Conservation (phyloP, 37 sponge, comb jelly and placozoan genomes). For the Lycopodina hypogea region DNA sequence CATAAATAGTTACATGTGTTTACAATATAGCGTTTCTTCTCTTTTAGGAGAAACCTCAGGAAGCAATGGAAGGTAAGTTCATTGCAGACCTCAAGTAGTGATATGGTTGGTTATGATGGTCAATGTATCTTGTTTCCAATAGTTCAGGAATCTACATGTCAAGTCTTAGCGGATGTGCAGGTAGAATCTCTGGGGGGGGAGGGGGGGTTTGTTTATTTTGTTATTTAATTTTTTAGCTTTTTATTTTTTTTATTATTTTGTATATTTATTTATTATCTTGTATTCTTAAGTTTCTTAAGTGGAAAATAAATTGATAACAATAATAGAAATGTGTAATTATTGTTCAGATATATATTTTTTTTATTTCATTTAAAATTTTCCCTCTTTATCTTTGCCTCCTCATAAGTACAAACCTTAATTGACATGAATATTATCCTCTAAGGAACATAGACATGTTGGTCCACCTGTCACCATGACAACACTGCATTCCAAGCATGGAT, state of each 20-base stretch:
- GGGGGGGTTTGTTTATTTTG: too few relatives aligned
- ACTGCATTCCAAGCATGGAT: conserved; percentile 27
- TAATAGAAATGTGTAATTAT: too few relatives aligned
- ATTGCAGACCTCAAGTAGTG: background rate
- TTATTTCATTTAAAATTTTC: too few relatives aligned
- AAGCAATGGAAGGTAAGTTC: conserved; percentile 52
- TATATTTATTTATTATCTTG: background rate
- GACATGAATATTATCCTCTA: too few relatives aligned
- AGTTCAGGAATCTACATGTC: conserved; percentile 62
- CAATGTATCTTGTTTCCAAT: background rate
- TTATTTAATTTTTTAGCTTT: background rate
- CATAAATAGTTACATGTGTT: background rate
- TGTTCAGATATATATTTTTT: too few relatives aligned
- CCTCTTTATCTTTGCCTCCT: too few relatives aligned
- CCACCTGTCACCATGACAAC: background rate
- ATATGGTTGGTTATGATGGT: background rate
- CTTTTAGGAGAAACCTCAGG: background rate
- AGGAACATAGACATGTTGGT: too few relatives aligned
- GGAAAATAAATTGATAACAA: too few relatives aligned
- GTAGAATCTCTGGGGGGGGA: too few relatives aligned
- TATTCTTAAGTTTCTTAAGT: too few relatives aligned
- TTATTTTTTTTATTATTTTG: background rate
- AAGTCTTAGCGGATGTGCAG: conserved; percentile 55
- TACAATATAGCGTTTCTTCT: background rate
- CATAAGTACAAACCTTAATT: too few relatives aligned